A percentile compares a stretch with the other conserved stretches of the same genome.
Evolutionary conservation across 2,797 vertebrate species (phyloP).

Genomic region (Sebastiscus albofasciatus): DNA sequence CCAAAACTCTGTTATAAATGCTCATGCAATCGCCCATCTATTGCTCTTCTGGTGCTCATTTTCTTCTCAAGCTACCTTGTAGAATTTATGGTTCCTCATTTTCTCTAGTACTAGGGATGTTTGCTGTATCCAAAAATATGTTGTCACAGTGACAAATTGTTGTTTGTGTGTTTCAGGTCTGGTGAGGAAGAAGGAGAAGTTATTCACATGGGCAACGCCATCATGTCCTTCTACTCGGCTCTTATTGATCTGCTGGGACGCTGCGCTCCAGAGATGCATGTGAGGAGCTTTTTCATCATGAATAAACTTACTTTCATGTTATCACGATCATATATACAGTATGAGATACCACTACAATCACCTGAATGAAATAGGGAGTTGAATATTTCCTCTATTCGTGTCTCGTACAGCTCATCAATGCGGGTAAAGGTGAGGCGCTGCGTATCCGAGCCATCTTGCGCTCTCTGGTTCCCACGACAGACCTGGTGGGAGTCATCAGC

Average conservation of each 20-base stretch:
- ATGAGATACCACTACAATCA: rapidly evolving
- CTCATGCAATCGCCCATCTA: not conserved
- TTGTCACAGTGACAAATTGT: not conserved
- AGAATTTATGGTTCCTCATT: not conserved
- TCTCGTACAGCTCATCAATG: conserved; percentile 91
- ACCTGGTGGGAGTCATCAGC: conserved; percentile 97
- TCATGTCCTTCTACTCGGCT: conserved; percentile 99
- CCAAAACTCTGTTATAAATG: conserved; percentile 20
- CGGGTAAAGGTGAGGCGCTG: conserved; percentile 97
- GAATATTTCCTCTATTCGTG: not conserved
- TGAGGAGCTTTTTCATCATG: conserved; percentile 76
- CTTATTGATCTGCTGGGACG: conserved; percentile 98
- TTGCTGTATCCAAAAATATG: not conserved
- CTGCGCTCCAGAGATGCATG: conserved; percentile 98
- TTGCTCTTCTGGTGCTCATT: not conserved
- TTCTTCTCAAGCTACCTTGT: not conserved
- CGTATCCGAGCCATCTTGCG: conserved; percentile 97
- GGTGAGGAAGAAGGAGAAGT: conserved; percentile 90
- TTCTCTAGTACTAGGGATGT: not conserved
- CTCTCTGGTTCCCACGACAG: conserved; percentile 94
- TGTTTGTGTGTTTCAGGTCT: conserved; percentile 70
- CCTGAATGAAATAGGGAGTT: not conserved
- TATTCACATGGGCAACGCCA: conserved; percentile 97
- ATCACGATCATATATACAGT: not conserved
- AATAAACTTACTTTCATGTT: not conserved